Conservation (phyloP, 2,113 vertebrate genomes). For the Catharus minimus region DNA sequence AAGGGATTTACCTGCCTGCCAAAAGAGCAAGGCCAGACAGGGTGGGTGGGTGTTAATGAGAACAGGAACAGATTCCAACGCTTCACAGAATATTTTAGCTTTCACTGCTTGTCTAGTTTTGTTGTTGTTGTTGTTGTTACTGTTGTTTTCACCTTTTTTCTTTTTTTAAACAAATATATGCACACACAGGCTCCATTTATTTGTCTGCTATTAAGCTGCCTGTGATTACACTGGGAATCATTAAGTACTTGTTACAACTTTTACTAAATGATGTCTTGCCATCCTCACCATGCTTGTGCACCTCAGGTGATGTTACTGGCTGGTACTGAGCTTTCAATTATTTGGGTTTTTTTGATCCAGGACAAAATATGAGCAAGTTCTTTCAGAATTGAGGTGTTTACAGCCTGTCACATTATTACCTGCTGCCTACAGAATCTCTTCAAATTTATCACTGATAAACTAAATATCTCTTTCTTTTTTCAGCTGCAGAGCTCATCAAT, state of each 20-base stretch:
- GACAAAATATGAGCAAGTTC: not conserved
- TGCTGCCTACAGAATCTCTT: slow-evolving; percentile 1
- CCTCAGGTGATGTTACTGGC: not conserved
- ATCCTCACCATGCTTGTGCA: not conserved
- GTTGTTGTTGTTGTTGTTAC: not conserved
- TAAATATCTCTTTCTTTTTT: not conserved
- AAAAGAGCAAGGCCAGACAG: not conserved
- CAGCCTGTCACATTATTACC: not conserved
- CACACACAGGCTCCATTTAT: not conserved
- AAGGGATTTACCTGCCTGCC: slow-evolving; percentile 43
- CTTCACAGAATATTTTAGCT: slow-evolving; percentile 30
- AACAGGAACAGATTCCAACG: not conserved
- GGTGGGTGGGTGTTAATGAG: not conserved
- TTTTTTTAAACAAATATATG: not conserved
- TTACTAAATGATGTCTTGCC: not conserved
- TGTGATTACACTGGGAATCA: not conserved
- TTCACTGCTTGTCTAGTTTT: slow-evolving; percentile 14
- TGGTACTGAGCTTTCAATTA: not conserved
- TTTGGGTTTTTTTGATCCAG: not conserved
- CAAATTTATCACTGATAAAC: not conserved
- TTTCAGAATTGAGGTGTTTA: not conserved
- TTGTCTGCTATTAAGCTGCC: not conserved
- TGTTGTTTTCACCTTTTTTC: not conserved
- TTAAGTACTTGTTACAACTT: not conserved
- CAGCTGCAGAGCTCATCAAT: not conserved